Percentiles rank a stretch among this genome's conserved stretches.
phyloP scores from a whole-genome alignment of 2,888 invertebrate genomes.

The Xylophagus ater region DNA sequence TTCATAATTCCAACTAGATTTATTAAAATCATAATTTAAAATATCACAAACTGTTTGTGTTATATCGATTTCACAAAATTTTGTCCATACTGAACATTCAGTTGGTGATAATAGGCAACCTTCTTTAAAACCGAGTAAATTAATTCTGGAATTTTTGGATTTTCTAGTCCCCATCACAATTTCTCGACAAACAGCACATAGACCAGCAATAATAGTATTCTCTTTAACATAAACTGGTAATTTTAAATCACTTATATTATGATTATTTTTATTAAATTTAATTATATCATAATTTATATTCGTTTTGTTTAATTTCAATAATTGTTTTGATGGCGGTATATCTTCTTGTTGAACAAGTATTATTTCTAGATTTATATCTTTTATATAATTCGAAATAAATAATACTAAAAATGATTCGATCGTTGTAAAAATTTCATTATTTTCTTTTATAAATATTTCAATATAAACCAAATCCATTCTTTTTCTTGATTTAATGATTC shows the following conservation, averaged over 20 bases:
- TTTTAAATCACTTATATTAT: constrained; percentile 27
- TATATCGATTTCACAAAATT: constrained; percentile 81
- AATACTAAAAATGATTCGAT: constrained; percentile 54
- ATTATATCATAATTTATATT: constrained; percentile 31
- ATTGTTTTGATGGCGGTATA: constrained; percentile 21
- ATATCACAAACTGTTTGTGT: constrained; percentile 47
- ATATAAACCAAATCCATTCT: constrained; percentile 27
- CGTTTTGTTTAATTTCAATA: constrained; percentile 24
- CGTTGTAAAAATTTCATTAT: constrained; percentile 38
- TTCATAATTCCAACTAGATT: constrained; percentile 19
- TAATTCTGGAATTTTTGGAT: constrained; percentile 10
- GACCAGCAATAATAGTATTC: constrained; percentile 57
- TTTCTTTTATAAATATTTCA: constrained; percentile 26
- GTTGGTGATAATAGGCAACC: constrained; percentile 72
- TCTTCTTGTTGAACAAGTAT: constrained; percentile 32
- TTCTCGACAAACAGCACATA: constrained; percentile 61
- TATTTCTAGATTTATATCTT: constrained; percentile 39
- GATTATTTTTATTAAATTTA: constrained; percentile 32
- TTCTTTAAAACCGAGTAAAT: constrained; percentile 64
- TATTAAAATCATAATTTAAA: constrained; percentile 25
- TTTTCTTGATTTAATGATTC: constrained; percentile 10
- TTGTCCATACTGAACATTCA: constrained; percentile 81
- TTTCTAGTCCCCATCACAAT: constrained; percentile 39
- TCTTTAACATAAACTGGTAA: constrained; percentile 53
- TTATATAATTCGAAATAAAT: constrained; percentile 50